Percentiles rank a stretch among this genome's conserved stretches.
Conservation (phyloP, 2,797 vertebrate genomes). For the Prionace glauca region DNA sequence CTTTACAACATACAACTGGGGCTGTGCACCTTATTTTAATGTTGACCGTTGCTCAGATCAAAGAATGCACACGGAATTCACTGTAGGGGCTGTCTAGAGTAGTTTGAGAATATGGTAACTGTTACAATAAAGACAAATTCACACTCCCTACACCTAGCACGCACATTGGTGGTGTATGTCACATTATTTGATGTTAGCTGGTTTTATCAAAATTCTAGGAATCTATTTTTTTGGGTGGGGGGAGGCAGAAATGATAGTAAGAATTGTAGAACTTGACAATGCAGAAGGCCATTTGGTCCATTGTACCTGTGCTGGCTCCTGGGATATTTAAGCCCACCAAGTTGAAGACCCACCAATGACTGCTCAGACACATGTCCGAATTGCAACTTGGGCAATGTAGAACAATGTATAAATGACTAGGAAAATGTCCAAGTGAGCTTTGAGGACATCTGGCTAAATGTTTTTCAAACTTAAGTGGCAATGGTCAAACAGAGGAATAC, state of each 20-base stretch:
- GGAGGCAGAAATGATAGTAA: background rate
- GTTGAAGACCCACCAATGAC: background rate
- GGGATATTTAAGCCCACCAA: background rate
- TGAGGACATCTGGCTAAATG: background rate
- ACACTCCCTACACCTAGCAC: background rate
- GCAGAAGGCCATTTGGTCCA: background rate
- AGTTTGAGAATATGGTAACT: background rate
- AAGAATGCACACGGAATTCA: background rate
- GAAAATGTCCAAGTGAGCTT: background rate
- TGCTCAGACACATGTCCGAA: background rate
- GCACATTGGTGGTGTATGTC: background rate
- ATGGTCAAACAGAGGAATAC: background rate
- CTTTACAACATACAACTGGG: background rate
- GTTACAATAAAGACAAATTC: background rate
- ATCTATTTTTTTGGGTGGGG: background rate
- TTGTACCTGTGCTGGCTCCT: background rate
- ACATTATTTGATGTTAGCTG: background rate
- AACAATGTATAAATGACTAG: background rate
- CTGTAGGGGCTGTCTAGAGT: background rate
- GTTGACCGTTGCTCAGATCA: background rate
- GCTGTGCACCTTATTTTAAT: background rate
- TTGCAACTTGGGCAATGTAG: background rate
- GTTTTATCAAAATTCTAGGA: background rate
- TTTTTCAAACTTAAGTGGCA: background rate
- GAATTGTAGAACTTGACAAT: background rate